Evolutionary conservation across 1,140 invertebrate species (phyloP), one percentile per base, ranked within the genome.

Genomic region (Sesamia nonagrioides): DNA sequence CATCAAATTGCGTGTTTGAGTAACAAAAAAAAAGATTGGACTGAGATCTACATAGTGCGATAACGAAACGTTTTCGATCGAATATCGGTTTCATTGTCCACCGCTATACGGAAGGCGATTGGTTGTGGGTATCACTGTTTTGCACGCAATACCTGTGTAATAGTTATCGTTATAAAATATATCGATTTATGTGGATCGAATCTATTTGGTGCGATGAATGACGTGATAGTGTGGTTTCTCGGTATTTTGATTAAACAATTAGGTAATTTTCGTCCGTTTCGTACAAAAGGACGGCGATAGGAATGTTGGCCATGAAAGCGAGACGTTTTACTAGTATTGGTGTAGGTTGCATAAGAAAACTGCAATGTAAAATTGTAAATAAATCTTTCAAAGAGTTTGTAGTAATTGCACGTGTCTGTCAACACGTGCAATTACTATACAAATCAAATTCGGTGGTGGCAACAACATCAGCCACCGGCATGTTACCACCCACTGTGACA

Each of bases 121-220:
- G 78, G 78, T 54, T 79, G 80, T 80, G 66, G 82, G 84, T 92
- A 93, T 92, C 91, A 92, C 86, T 75, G 78, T 88, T 84, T 87
- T 84, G 85, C 88, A 92, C 90, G 91, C 89, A 89, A 92, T 86
- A 80, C 89, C 92, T 94, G 89, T 88, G 91, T 84, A 94, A 94
- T 68, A 74, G 83, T 86, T 87, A 85, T 87, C 72, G 86, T 78
- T 69, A 73, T 45, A 78, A 80, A 78, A 63, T 79, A 73, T 45
- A 72, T 78, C 54, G 72, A 78, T 52, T 78, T 21, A 69, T 77
- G 61, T 71, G 71, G 71, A 60, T 54, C 63, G 63, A 75, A 75
- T 77, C 74, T 77, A 77, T 77, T 77, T 77, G 50, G 50, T 42
- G 50, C 61, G 61, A 66, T 48, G 60, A 77, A 80, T 79, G 75